Base-by-base conservation (phyloP, 2,888 invertebrate genomes). In the Sussaba pulchella region DNA sequence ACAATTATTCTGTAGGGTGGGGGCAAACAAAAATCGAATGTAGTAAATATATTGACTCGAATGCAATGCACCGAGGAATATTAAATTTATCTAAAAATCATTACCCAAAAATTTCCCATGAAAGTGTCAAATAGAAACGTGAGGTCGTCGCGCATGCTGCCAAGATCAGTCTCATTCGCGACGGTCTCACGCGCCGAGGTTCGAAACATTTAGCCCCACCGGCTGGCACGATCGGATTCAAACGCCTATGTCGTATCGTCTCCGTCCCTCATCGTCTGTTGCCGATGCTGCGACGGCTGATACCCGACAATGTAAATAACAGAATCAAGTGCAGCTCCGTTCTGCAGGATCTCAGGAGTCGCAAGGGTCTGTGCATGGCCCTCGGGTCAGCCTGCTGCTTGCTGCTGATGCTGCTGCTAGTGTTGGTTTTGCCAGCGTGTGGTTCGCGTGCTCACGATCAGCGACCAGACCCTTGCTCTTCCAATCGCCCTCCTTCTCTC, bases 371-470 rank as follows among this genome's bases (percentile, higher is more conserved):
- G n/a, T n/a, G n/a, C n/a, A n/a, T n/a, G n/a, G n/a, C n/a, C n/a
- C n/a, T n/a, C n/a, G n/a, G n/a, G n/a, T n/a, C n/a, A n/a, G n/a
- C n/a, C n/a, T n/a, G n/a, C n/a, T n/a, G n/a, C n/a, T n/a, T n/a
- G n/a, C n/a, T n/a, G n/a, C n/a, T n/a, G n/a, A n/a, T n/a, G n/a
- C n/a, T n/a, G n/a, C n/a, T n/a, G n/a, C n/a, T n/a, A 54, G 66
- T 39, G 57, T 26, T 31, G 72, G 43, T 54, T 71, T 64, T 52
- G 80, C 80, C 69, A 72, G 76, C 63, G 80, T 76, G 72, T 81
- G 63, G 72, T 63, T 81, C 80, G 80, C 80, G 80, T 81, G 80
- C 80, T 76, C 80, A 81, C 80, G 80, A 81, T 81, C 80, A 67
- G 69, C 63, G 80, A 67, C 72, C 71, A 71, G 71, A 43, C 64